Evolutionary conservation across 2,113 vertebrate species (phyloP).

Genomic region (Hyla sarda): DNA sequence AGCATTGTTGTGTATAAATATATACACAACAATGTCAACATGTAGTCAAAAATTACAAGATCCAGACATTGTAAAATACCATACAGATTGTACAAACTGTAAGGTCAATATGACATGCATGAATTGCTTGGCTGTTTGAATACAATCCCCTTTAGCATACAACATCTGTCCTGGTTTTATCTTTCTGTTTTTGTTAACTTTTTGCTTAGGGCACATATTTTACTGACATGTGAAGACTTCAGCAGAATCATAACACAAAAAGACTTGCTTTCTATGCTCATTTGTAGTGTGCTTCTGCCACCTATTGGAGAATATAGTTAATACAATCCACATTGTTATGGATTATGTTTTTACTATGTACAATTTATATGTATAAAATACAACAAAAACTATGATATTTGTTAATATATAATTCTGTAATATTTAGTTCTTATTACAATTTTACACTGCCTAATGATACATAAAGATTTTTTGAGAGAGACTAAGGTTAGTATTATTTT

Average conservation of each 20-base stretch:
- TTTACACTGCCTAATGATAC: background rate
- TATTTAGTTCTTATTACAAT: background rate
- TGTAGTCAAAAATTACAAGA: too few relatives aligned
- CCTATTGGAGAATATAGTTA: slow-evolving; percentile 34
- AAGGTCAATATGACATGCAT: background rate
- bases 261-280: background rate
- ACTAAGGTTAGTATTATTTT: background rate
- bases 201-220: slow-evolving; percentile 28
- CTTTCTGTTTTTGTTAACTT: background rate
- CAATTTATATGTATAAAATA: background rate
- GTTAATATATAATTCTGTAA: background rate
- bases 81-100: background rate
- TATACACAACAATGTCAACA: too few relatives aligned
- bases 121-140: background rate
- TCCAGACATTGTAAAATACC: background rate
- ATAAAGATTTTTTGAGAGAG: background rate
- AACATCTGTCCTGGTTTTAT: slow-evolving; percentile 28
- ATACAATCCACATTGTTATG: background rate
- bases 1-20: too few relatives aligned
- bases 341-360: background rate
- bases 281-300: slow-evolving; percentile 25
- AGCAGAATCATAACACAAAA: background rate
- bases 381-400: background rate
- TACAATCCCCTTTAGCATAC: background rate
- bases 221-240: slow-evolving; percentile 24